A percentile compares a stretch with the other conserved stretches of the same genome.
Conservation (phyloP, 2,113 vertebrate genomes). For the Morphnarchus princeps region DNA sequence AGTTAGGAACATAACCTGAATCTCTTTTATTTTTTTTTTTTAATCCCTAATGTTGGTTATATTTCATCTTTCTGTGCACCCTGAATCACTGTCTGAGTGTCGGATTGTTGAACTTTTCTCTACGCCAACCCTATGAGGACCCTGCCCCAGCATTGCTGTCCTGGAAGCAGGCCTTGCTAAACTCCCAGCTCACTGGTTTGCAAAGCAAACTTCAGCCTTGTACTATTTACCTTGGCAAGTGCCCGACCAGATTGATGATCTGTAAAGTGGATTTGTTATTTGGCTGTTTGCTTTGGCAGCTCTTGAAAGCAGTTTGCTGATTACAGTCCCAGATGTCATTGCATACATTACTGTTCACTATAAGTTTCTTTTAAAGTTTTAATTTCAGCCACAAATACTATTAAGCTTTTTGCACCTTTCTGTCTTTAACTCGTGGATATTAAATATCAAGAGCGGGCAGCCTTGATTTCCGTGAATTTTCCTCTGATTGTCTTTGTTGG, state of each 20-base stretch:
- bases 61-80: neutral
- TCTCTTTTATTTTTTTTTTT: neutral
- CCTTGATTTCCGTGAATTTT: slow-evolving; percentile 3
- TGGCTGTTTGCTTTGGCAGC: slow-evolving; percentile 99
- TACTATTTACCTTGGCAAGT: slow-evolving; percentile 94
- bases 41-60: neutral
- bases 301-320: slow-evolving; percentile 95
- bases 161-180: slow-evolving; percentile 73
- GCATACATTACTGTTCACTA: slow-evolving; percentile 83
- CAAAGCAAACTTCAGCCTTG: slow-evolving; percentile 90
- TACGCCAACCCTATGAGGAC: neutral
- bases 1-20: neutral
- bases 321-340: slow-evolving; percentile 98
- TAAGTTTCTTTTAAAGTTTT: slow-evolving; percentile 81
- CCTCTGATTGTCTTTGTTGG: neutral
- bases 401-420: slow-evolving; percentile 80
- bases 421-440: slow-evolving; percentile 56
- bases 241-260: slow-evolving; percentile 94
- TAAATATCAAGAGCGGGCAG: slow-evolving; percentile 60
- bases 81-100: neutral
- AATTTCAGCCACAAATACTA: slow-evolving; percentile 79
- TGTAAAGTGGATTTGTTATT: slow-evolving; percentile 99
- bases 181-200: slow-evolving; percentile 81
- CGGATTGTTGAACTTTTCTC: neutral
- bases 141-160: slow-evolving; percentile 51